Evolutionary conservation across 1,140 invertebrate species (phyloP).

Genomic region (Bombus vancouverensis): DNA sequence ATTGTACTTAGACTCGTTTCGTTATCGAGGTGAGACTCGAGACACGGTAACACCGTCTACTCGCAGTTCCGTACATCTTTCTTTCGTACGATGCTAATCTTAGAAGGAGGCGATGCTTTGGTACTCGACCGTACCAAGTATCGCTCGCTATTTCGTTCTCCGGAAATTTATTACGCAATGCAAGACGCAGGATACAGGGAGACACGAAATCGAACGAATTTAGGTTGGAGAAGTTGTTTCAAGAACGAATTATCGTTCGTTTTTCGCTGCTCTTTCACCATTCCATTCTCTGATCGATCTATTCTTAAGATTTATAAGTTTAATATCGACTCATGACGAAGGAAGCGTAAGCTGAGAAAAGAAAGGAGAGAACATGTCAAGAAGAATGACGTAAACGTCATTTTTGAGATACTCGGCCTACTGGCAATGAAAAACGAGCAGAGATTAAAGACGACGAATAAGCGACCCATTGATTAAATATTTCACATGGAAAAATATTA

Average conservation of each 20-base stretch:
- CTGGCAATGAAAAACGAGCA: not conserved
- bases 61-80: not conserved
- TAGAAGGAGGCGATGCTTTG: constrained; percentile 18
- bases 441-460: not conserved
- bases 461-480: not conserved
- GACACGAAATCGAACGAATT: not conserved
- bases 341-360: too few relatives aligned
- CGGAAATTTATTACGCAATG: not conserved
- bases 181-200: not conserved
- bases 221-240: not conserved
- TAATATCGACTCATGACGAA: too few relatives aligned
- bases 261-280: not conserved
- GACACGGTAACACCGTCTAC: constrained; percentile 34
- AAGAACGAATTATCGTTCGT: not conserved
- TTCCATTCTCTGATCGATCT: not conserved
- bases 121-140: not conserved
- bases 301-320: not conserved
- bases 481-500: not conserved
- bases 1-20: constrained; percentile 56
- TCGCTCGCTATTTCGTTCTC: not conserved
- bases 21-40: constrained; percentile 43
- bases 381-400: too few relatives aligned
- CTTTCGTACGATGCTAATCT: constrained; percentile 16
- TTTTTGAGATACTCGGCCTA: not conserved
- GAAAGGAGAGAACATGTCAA: too few relatives aligned